These are phyloP conservation scores for Drosophila kepulauana DNA, from an alignment of 1,140 invertebrate species.

Conservation along the genomic window DNA sequence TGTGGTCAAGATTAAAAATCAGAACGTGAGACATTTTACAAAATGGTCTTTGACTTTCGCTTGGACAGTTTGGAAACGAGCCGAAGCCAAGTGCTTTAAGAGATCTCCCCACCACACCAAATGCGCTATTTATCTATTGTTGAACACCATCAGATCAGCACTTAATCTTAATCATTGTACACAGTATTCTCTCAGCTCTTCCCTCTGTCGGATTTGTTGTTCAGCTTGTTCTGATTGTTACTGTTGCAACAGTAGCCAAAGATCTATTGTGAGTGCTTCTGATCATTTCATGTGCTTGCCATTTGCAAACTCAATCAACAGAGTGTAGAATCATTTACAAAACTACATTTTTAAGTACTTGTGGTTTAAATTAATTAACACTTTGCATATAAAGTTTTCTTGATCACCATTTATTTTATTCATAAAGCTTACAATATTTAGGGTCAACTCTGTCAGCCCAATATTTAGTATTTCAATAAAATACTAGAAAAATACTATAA, in stretches of 20 bases:
- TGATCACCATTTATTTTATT: too few species aligned
- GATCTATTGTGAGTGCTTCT: neutral
- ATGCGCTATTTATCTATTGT: slow-evolving; percentile 34
- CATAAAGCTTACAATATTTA: too few species aligned
- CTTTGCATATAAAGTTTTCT: too few species aligned
- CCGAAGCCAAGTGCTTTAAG: neutral
- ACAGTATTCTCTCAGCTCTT: neutral
- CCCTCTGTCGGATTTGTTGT: neutral
- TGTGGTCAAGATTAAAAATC: slow-evolving; percentile 76
- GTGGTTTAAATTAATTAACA: too few species aligned
- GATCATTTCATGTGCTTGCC: neutral
- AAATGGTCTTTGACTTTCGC: slow-evolving; percentile 55
- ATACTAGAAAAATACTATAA: too few species aligned
- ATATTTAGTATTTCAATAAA: too few species aligned
- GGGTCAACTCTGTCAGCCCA: too few species aligned
- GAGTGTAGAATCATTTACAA: neutral
- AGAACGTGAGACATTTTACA: slow-evolving; percentile 79
- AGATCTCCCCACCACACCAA: slow-evolving; percentile 21
- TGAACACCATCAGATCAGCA: slow-evolving; percentile 37
- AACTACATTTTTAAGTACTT: too few species aligned
- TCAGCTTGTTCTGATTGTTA: slow-evolving; percentile 5
- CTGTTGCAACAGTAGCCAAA: neutral
- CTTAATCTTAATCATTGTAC: slow-evolving; percentile 43
- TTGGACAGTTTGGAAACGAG: slow-evolving; percentile 24
- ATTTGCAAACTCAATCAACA: neutral